Conservation (phyloP, 2,888 invertebrate genomes). For the Bellardia bayeri region DNA sequence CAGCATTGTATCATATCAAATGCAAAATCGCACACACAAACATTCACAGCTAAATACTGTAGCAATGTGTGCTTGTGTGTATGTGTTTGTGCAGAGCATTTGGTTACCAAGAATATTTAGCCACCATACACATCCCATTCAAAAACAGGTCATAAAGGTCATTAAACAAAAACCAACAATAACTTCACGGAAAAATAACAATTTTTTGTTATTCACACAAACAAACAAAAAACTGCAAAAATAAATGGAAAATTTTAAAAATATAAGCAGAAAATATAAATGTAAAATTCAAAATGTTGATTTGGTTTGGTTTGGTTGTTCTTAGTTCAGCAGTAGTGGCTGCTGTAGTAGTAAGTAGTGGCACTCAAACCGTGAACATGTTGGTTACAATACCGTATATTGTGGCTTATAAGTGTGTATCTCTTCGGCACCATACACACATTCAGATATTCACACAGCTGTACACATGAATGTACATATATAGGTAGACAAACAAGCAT, state of each 20-base stretch:
- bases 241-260: constrained; percentile 23
- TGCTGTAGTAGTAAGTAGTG: constrained; percentile 30
- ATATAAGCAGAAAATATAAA: constrained; percentile 4
- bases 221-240: constrained; percentile 46
- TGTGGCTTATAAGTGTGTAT: constrained; percentile 27
- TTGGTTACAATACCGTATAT: constrained; percentile 23
- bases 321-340: constrained; percentile 2
- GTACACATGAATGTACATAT: background rate
- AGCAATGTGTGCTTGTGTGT: background rate
- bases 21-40: constrained; percentile 7
- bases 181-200: constrained; percentile 61
- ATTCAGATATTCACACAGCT: background rate
- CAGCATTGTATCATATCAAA: constrained; percentile 49
- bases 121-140: constrained; percentile 65
- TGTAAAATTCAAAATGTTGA: constrained; percentile 1
- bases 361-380: constrained; percentile 30
- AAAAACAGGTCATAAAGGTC: constrained; percentile 73
- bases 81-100: background rate
- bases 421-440: background rate
- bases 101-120: constrained; percentile 52
- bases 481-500: background rate
- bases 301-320: background rate
- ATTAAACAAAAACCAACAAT: constrained; percentile 71
- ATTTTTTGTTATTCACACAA: constrained; percentile 54
- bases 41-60: background rate